phyloP scores from a whole-genome alignment of 2,888 invertebrate genomes.

The Fragum sueziense region DNA sequence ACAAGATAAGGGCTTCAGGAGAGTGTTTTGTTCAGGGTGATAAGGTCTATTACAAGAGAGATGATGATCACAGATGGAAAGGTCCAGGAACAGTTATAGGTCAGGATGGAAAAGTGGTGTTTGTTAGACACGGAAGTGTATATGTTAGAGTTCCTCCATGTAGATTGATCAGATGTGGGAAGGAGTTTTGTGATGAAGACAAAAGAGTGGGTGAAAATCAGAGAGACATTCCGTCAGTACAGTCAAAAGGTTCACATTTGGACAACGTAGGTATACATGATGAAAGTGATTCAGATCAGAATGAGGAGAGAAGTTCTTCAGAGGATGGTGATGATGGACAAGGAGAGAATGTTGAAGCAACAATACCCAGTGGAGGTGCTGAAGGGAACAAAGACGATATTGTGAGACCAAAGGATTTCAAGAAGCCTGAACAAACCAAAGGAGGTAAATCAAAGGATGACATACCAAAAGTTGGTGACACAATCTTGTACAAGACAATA shows the following conservation, averaged over 20 bases:
- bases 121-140: slow-evolving; percentile 59
- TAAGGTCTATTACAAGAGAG: slow-evolving; percentile 55
- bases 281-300: not conserved
- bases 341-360: too few species aligned
- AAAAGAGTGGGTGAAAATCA: too few species aligned
- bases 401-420: too few species aligned
- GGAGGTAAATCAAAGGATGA: not conserved
- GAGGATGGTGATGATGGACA: not conserved
- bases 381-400: too few species aligned
- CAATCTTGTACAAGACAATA: not conserved
- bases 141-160: slow-evolving; percentile 50
- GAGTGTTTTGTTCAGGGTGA: slow-evolving; percentile 42
- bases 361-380: too few species aligned
- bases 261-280: too few species aligned
- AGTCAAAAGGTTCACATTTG: too few species aligned
- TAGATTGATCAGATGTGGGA: slow-evolving; percentile 40
- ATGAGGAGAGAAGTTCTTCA: not conserved
- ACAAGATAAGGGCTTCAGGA: slow-evolving; percentile 40
- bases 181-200: slow-evolving; percentile 16
- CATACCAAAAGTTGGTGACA: slow-evolving; percentile 35
- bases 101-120: slow-evolving; percentile 57
- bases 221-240: too few species aligned
- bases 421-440: not conserved
- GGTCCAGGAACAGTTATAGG: slow-evolving; percentile 57
- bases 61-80: slow-evolving; percentile 56